Conservation (phyloP, 2,797 vertebrate genomes). For the Cossypha dichroa region DNA sequence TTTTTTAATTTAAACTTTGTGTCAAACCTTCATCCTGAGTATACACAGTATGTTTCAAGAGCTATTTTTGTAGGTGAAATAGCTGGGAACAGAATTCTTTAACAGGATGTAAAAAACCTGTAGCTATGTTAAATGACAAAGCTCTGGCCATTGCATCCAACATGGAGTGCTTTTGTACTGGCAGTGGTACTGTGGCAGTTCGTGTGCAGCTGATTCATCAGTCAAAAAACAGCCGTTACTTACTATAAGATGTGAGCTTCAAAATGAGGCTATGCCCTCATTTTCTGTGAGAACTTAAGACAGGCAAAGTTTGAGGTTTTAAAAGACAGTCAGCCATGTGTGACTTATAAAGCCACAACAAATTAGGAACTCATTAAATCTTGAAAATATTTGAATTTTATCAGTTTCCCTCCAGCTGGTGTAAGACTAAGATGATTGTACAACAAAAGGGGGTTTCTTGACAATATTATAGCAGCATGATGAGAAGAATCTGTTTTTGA, state of each 20-base stretch:
- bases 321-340: not conserved
- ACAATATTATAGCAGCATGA: not conserved
- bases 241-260: not conserved
- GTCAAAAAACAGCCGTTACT: not conserved
- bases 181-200: not conserved
- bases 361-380: not conserved
- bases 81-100: not conserved
- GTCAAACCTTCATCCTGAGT: not conserved
- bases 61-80: not conserved
- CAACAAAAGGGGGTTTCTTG: not conserved
- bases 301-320: slow-evolving; percentile 29
- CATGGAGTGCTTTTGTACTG: not conserved
- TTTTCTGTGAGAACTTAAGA: slow-evolving; percentile 33
- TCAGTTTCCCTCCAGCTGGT: not conserved
- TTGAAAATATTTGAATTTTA: slow-evolving; percentile 8
- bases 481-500: not conserved
- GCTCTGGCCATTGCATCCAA: not conserved
- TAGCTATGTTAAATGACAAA: not conserved
- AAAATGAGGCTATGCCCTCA: slow-evolving; percentile 12
- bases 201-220: not conserved
- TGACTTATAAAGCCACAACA: not conserved
- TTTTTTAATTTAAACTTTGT: not conserved
- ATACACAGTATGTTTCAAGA: not conserved
- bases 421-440: not conserved
- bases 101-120: not conserved